These are phyloP conservation scores for Propsilocerus akamusi DNA, from an alignment of 1,140 invertebrate genomes.

Conservation along the genomic window DNA sequence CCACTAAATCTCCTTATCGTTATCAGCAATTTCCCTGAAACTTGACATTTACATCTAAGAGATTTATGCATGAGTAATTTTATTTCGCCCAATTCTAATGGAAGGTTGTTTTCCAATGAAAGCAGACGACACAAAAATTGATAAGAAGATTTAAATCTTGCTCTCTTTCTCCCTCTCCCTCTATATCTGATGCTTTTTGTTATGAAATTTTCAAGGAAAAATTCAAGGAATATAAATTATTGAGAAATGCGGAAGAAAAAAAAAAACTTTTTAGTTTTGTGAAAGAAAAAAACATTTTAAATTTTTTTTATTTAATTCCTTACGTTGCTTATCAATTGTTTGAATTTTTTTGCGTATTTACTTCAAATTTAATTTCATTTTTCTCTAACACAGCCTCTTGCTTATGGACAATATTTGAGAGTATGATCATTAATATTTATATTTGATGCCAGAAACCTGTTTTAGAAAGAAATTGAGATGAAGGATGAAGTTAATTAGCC, in stretches of 20 bases:
- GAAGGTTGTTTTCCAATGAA: too few relatives aligned
- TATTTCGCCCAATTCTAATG: too few relatives aligned
- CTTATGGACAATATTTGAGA: constrained; percentile 4
- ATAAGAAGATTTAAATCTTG: too few relatives aligned
- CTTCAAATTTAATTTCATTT: background rate
- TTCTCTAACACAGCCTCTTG: constrained; percentile 3
- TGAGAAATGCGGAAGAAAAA: background rate
- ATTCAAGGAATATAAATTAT: too few relatives aligned
- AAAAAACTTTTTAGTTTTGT: background rate
- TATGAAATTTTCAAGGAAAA: too few relatives aligned
- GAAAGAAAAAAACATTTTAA: background rate
- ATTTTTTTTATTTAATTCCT: constrained; percentile 4
- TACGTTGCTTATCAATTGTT: constrained; percentile 1
- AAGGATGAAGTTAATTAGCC: background rate
- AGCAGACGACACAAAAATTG: too few relatives aligned
- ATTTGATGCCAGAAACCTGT: constrained; percentile 2
- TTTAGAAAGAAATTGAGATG: background rate
- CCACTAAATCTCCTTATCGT: too few relatives aligned
- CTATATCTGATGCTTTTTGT: too few relatives aligned
- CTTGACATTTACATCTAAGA: too few relatives aligned
- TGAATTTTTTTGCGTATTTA: background rate
- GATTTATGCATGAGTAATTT: too few relatives aligned
- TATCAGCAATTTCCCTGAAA: too few relatives aligned
- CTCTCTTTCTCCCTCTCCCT: too few relatives aligned
- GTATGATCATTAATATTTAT: background rate